Evolutionary conservation across 2,888 invertebrate genomes (phyloP), one percentile per base, ranked within the genome.

Genomic region (Acanthosepion lycidas): DNA sequence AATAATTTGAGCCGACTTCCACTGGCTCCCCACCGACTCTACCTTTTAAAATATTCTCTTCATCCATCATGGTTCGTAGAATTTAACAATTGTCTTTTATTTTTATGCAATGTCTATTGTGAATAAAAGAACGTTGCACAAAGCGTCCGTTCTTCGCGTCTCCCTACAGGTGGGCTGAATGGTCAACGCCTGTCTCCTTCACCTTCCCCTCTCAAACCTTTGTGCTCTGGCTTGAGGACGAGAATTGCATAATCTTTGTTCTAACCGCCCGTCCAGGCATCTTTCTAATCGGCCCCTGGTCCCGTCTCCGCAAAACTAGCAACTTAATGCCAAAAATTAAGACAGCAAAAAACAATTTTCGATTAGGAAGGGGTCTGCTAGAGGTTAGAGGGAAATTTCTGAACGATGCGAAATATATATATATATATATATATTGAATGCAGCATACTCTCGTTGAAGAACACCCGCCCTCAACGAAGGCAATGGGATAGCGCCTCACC

Each of bases 121-220:
- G 78, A n/a, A 78, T 33, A n/a, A 78, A 33, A 78, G n/a, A 78
- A n/a, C 78, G n/a, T 78, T 33, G 15, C 78, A 78, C n/a, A 78
- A 78, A n/a, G n/a, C 78, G 15, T n/a, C 33, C 78, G 78, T 33
- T 33, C 78, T n/a, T 78, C n/a, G 78, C 78, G 78, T n/a, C 78
- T 78, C 78, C n/a, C 78, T 78, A 78, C n/a, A 78, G 78, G 78
- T 78, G 78, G 78, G 78, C 78, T 78, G 78, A 78, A 78, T 78
- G 78, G 78, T 78, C 78, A 78, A 78, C 78, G 78, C 78, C 78
- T 78, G 78, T 78, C n/a, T n/a, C 78, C 78, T n/a, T 59, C 12
- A n/a, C n/a, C 78, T 78, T n/a, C 78, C 78, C n/a, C n/a, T n/a
- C 15, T 6, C n/a, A 78, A 78, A 78, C 78, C n/a, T 78, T 78